phyloP scores from a whole-genome alignment of 2,113 vertebrate genomes.

The Tautogolabrus adspersus region DNA sequence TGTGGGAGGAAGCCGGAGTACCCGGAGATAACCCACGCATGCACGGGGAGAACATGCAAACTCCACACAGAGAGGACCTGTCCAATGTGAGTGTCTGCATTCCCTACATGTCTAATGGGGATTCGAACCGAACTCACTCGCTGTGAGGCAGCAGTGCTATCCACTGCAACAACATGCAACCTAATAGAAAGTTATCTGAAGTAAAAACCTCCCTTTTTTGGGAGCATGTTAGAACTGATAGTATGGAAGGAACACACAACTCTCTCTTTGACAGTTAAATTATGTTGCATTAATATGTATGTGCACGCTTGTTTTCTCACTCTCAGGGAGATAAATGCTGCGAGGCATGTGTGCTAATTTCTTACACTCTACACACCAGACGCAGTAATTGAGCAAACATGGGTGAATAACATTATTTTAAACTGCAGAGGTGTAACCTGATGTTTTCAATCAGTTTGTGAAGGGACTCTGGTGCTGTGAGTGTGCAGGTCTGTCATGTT shows the following conservation, averaged over 20 bases:
- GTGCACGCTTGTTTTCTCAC: neutral
- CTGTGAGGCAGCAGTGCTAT: too few relatives aligned
- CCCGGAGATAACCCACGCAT: too few relatives aligned
- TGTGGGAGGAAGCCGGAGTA: too few relatives aligned
- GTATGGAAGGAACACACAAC: neutral
- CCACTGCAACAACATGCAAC: too few relatives aligned
- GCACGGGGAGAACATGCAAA: too few relatives aligned
- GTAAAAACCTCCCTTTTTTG: neutral
- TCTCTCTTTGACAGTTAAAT: neutral
- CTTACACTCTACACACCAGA: neutral
- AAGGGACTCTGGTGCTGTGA: conserved; percentile 52
- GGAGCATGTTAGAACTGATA: neutral
- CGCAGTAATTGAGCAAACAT: neutral
- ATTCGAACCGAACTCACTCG: too few relatives aligned
- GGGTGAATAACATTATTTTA: conserved; percentile 9
- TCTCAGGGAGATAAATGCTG: too few relatives aligned
- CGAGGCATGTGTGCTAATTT: conserved; percentile 2
- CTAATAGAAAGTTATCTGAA: neutral
- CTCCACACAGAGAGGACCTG: too few relatives aligned
- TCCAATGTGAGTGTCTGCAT: too few relatives aligned
- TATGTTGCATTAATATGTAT: conserved; percentile 11
- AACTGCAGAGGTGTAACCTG: conserved; percentile 1
- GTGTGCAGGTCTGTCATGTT: conserved; percentile 68
- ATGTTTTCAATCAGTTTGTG: conserved; percentile 59
- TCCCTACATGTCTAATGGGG: too few relatives aligned